Evolutionary conservation across 1,140 invertebrate genomes (phyloP).

Genomic region (Nebria ingens): DNA sequence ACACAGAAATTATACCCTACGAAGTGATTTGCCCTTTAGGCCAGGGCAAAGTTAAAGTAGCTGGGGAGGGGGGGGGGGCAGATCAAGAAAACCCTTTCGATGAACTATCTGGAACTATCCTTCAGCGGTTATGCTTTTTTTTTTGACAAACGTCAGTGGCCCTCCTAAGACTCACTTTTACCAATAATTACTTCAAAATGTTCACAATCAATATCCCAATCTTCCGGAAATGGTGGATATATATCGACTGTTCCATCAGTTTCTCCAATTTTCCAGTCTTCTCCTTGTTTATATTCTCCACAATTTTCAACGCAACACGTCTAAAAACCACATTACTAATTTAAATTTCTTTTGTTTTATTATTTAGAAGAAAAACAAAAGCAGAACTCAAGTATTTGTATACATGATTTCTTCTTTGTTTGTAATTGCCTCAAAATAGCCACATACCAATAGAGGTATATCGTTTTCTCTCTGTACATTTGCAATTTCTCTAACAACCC

Average conservation of each 20-base stretch:
- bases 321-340: constrained; percentile 32
- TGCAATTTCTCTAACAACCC: constrained; percentile 55
- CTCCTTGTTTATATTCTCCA: constrained; percentile 52
- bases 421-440: neutral
- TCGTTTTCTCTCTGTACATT: constrained; percentile 44
- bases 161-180: neutral
- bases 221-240: constrained; percentile 63
- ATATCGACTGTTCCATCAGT: constrained; percentile 57
- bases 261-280: constrained; percentile 55
- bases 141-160: neutral
- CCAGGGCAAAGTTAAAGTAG: no score
- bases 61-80: no score
- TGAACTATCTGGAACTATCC: no score
- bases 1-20: no score
- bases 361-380: no score
- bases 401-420: no score
- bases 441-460: constrained; percentile 42
- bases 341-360: no score
- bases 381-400: no score
- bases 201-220: constrained; percentile 42
- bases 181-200: constrained; percentile 14
- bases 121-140: no score
- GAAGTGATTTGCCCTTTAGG: no score
- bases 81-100: no score
- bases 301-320: constrained; percentile 57